Percentiles rank a stretch among this genome's conserved stretches.
Evolutionary conservation across 2,113 vertebrate species (phyloP).

Genomic region (Podilymbus podiceps): DNA sequence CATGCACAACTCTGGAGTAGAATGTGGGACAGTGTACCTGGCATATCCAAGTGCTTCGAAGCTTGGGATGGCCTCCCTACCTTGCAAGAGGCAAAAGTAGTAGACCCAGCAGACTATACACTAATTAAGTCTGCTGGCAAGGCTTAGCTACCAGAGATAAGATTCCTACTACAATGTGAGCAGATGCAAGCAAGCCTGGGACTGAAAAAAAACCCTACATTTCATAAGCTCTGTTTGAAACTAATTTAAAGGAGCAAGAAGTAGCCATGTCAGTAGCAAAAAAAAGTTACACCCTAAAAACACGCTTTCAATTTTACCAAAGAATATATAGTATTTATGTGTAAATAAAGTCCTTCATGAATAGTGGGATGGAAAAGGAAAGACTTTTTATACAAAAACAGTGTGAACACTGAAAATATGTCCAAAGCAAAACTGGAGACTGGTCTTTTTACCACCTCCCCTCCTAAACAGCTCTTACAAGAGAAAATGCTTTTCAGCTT

Average conservation of each 20-base stretch:
- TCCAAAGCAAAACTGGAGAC: background rate
- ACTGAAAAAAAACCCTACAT: background rate
- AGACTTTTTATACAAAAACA: background rate
- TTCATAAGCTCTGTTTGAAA: background rate
- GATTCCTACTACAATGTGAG: background rate
- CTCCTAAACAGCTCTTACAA: background rate
- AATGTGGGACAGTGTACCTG: background rate
- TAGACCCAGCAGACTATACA: background rate
- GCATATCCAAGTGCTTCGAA: background rate
- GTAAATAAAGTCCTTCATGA: background rate
- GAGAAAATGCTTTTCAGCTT: background rate
- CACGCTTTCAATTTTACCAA: background rate
- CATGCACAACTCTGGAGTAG: rapidly evolving
- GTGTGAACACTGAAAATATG: background rate
- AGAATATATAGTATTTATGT: background rate
- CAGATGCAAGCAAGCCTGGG: background rate
- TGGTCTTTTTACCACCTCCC: background rate
- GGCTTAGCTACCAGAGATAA: background rate
- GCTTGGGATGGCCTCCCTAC: background rate
- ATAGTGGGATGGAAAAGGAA: background rate
- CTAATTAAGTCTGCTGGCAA: background rate
- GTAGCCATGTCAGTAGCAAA: background rate
- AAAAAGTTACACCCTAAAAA: background rate
- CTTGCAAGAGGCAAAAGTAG: background rate
- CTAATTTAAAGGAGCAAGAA: background rate